phyloP scores from a whole-genome alignment of 2,797 vertebrate genomes.

The Netta rufina region DNA sequence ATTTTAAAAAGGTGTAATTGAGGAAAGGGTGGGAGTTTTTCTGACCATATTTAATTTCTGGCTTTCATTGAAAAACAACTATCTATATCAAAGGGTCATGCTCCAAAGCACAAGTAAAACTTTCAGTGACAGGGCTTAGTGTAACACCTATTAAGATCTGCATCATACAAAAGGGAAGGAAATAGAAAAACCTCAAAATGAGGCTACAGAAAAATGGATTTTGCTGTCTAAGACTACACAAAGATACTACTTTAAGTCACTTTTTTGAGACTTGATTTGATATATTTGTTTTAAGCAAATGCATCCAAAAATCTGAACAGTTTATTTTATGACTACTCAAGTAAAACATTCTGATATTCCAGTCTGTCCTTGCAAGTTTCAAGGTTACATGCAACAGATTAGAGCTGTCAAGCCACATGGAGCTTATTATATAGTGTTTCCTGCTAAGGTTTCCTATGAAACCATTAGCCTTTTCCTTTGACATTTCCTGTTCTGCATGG shows the following conservation, averaged over 20 bases:
- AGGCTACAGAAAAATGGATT: neutral
- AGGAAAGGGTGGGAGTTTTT: neutral
- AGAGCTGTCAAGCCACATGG: slow-evolving; percentile 54
- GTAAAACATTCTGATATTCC: slow-evolving; percentile 19
- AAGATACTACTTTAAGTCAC: neutral
- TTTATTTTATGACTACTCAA: slow-evolving; percentile 38
- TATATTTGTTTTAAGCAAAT: slow-evolving; percentile 34
- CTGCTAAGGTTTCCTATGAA: slow-evolving; percentile 63
- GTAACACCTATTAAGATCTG: neutral
- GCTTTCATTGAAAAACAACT: neutral
- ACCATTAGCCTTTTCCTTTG: slow-evolving; percentile 70
- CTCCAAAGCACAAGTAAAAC: slow-evolving; percentile 17
- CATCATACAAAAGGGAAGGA: neutral
- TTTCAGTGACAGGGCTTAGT: neutral
- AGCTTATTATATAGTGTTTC: slow-evolving; percentile 50
- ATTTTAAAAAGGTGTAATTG: neutral
- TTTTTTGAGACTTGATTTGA: neutral
- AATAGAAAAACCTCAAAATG: neutral
- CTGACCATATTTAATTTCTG: neutral
- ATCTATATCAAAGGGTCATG: neutral
- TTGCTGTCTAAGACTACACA: neutral
- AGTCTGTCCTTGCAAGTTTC: slow-evolving; percentile 60
- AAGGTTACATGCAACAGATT: slow-evolving; percentile 66
- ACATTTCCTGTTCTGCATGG: slow-evolving; percentile 71
- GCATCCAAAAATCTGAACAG: neutral